These are phyloP conservation scores for Eulemur rubriventer DNA, from an alignment of 2,797 vertebrate species.

Conservation along the genomic window DNA sequence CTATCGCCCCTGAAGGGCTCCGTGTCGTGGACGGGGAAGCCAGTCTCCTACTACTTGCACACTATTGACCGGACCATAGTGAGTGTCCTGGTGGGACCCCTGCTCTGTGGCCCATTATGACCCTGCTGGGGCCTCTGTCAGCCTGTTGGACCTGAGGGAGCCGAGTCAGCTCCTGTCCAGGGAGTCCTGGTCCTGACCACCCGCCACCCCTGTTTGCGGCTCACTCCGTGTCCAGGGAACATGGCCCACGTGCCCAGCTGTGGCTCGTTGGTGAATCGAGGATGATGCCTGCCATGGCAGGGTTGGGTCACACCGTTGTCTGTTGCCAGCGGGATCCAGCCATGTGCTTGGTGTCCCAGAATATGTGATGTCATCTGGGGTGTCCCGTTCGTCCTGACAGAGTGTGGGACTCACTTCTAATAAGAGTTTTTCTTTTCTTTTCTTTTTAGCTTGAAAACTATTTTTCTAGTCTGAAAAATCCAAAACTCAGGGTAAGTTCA, in stretches of 20 bases:
- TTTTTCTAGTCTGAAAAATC: slow-evolving; percentile 99
- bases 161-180: not conserved
- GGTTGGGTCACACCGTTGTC: not conserved
- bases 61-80: slow-evolving; percentile 99
- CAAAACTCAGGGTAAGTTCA: slow-evolving; percentile 99
- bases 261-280: not conserved
- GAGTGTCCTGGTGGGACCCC: slow-evolving; percentile 81
- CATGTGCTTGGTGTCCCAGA: not conserved
- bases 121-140: not conserved
- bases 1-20: slow-evolving; percentile 98
- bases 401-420: not conserved
- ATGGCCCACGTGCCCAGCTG: not conserved
- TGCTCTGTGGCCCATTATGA: not conserved
- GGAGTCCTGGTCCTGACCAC: not conserved
- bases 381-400: not conserved
- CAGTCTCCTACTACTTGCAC: slow-evolving; percentile 99
- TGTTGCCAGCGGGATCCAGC: not conserved
- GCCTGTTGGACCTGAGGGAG: not conserved
- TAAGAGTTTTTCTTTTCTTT: not conserved
- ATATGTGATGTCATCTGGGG: not conserved
- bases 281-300: no score
- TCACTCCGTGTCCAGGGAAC: not conserved
- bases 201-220: not conserved
- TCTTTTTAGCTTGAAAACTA: slow-evolving; percentile 99
- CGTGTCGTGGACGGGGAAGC: slow-evolving; percentile 99